Conservation (phyloP, 2,113 vertebrate genomes). For the Oxyura jamaicensis region DNA sequence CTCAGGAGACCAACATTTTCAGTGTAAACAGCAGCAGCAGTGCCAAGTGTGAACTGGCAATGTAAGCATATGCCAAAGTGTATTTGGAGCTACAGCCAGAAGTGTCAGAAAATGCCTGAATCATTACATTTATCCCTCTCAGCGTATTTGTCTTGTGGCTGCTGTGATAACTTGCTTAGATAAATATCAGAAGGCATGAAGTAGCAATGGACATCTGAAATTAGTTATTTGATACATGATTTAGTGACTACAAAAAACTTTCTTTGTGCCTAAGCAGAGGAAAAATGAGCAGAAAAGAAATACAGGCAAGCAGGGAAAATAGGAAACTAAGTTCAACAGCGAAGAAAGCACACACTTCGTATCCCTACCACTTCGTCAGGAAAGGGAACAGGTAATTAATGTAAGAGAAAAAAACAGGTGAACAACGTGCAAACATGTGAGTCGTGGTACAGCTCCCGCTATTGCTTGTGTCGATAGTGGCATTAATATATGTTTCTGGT, state of each 20-base stretch:
- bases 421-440: background rate
- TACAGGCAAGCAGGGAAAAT: background rate
- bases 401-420: background rate
- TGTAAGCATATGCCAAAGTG: background rate
- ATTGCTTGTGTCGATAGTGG: background rate
- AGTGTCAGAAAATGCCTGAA: background rate
- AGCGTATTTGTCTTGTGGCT: background rate
- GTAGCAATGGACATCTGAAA: background rate
- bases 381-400: background rate
- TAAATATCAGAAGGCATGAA: background rate
- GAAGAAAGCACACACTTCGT: background rate
- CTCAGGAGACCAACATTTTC: background rate
- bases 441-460: background rate
- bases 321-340: background rate
- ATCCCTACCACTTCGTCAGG: background rate
- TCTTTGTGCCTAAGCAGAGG: background rate
- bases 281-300: background rate
- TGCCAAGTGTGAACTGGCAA: background rate
- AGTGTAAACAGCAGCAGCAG: background rate
- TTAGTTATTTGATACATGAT: background rate
- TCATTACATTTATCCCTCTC: rapidly evolving
- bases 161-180: background rate
- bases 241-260: background rate
- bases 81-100: background rate
- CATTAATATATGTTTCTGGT: background rate